Evolutionary conservation across 2,797 vertebrate genomes (phyloP).

Genomic region (Eidolon dupreanum): DNA sequence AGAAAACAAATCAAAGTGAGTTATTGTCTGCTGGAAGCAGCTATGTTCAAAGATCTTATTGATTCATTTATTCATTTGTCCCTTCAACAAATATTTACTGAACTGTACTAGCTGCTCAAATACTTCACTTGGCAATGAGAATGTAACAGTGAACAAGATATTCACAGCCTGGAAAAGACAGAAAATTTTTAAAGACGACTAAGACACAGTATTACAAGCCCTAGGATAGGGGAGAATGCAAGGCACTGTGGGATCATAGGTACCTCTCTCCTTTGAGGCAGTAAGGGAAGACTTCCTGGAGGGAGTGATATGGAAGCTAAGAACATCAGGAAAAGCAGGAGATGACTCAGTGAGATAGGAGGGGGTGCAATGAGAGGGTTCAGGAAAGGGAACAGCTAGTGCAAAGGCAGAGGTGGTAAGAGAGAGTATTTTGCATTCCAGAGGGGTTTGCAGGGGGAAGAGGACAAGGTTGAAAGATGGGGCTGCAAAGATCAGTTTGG

Average conservation of each 20-base stretch:
- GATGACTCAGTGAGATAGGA: not conserved
- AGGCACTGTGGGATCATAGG: not conserved
- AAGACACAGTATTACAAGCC: not conserved
- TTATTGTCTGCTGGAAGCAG: not conserved
- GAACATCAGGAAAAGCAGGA: not conserved
- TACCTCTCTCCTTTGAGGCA: not conserved
- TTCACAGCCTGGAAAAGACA: not conserved
- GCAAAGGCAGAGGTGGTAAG: not conserved
- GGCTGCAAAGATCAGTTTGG: not conserved
- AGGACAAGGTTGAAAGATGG: not conserved
- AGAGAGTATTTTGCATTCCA: not conserved
- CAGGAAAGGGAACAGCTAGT: not conserved
- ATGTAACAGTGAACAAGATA: not conserved
- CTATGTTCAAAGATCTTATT: not conserved
- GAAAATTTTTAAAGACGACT: not conserved
- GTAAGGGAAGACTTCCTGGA: constrained; percentile 23
- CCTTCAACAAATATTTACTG: not conserved
- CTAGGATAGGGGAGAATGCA: not conserved
- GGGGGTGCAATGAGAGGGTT: not conserved
- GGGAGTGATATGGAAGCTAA: not conserved
- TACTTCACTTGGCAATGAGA: not conserved
- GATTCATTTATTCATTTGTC: not conserved
- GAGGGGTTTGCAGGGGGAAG: fast-evolving
- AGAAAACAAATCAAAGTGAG: not conserved
- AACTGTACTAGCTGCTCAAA: not conserved